Base-by-base conservation (phyloP, 2,797 vertebrate genomes). In the Dendrocincla fuliginosa region DNA sequence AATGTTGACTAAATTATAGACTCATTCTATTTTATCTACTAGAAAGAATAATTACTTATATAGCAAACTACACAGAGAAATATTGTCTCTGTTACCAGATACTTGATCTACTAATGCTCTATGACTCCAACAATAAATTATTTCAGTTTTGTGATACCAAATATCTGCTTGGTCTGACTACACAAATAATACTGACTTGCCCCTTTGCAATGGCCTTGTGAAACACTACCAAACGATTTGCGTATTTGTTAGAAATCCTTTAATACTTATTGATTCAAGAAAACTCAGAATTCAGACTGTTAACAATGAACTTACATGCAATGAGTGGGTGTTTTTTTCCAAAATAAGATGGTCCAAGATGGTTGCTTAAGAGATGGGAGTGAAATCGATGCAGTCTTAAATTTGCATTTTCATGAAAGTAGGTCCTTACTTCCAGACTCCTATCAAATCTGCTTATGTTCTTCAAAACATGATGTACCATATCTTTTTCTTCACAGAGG, bases 361-460 rank as follows among this genome's bases (percentile, higher is more conserved):
- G 25, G 55, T n/a, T 86, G 33, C n/a, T 87, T 77, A 83, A 96
- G 87, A 69, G 52, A 59, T 17, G 20, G 41, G 53, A 74, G 22
- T 71, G 23, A 87, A 91, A 95, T 82, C 63, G 39, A 44, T n/a
- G 18, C 52, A 79, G 75, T 61, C 35, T 89, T 85, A 81, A 91
- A 87, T 92, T 86, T 92, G 47, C 59, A 84, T 95, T 91, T 96
- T 90, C 80, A 74, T 84, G 63, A 95, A 96, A 95, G 35, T 46
- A 53, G 67, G 70, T 87, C 77, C 79, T 89, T 91, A 52, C 55
- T 78, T 90, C 30, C 84, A 94, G 80, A 84, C 46, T 89, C 82
- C 33, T 89, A 76, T 63, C 85, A 95, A 94, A 91, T 93, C 87
- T 88, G 25, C 81, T 91, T 93, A 90, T 46, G 41, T 91, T 91